Evolutionary conservation across 2,113 vertebrate genomes (phyloP).

Genomic region (Plotosus lineatus): DNA sequence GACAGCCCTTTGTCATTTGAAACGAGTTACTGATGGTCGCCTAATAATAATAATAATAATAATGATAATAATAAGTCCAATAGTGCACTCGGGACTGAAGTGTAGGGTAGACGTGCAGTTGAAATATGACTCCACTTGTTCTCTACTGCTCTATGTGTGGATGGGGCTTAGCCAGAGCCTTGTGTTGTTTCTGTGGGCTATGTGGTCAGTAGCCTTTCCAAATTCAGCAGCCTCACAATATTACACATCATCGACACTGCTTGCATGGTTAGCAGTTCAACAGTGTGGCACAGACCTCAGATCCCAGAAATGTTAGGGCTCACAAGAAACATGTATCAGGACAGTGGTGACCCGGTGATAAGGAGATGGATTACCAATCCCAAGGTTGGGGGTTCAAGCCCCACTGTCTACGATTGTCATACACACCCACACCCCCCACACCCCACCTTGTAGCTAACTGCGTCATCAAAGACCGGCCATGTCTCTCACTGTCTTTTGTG

Average conservation of each 20-base stretch:
- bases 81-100: neutral
- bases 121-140: slow-evolving; percentile 50
- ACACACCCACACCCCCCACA: too few species aligned
- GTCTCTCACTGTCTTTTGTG: too few species aligned
- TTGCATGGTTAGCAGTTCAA: neutral
- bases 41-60: too few species aligned
- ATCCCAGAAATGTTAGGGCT: neutral
- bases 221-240: neutral
- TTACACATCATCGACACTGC: slow-evolving; percentile 4
- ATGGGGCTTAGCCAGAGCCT: slow-evolving; percentile 32
- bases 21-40: slow-evolving; percentile 28
- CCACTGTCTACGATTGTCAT: too few species aligned
- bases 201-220: slow-evolving; percentile 18
- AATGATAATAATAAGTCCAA: too few species aligned
- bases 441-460: too few species aligned
- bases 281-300: neutral
- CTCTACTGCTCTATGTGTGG: slow-evolving; percentile 26
- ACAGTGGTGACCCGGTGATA: too few species aligned
- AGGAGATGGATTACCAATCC: too few species aligned
- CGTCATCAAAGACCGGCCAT: too few species aligned
- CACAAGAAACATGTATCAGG: neutral
- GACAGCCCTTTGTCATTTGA: slow-evolving; percentile 54
- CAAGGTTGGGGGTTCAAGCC: too few species aligned
- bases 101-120: slow-evolving; percentile 7
- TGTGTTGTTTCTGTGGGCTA: slow-evolving; percentile 54